Evolutionary conservation across 2,113 vertebrate species (phyloP).

Genomic region (Vidua macroura): DNA sequence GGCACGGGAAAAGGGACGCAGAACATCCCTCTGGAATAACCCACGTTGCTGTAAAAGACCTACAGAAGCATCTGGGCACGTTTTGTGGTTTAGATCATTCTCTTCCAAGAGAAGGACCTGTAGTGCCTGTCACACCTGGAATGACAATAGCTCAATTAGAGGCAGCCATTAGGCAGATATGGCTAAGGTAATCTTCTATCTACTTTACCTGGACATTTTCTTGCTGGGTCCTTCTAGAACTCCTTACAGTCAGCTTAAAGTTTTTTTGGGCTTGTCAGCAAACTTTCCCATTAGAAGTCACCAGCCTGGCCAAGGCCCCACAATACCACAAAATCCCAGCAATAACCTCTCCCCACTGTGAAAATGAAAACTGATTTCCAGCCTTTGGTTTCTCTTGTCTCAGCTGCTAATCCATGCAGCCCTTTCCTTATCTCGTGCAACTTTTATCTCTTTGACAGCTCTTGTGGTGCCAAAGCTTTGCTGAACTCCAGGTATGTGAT

Average conservation of each 20-base stretch:
- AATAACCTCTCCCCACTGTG: background rate
- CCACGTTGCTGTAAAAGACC: fast-evolving
- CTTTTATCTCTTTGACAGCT: background rate
- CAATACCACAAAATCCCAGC: background rate
- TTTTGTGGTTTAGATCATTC: background rate
- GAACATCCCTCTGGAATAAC: background rate
- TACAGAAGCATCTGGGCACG: background rate
- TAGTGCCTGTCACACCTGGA: background rate
- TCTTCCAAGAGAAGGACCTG: background rate
- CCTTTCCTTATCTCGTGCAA: background rate
- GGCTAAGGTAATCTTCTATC: conserved; percentile 45
- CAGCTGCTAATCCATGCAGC: background rate
- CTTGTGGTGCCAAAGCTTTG: background rate
- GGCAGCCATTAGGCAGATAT: conserved; percentile 22
- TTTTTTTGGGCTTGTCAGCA: conserved; percentile 13
- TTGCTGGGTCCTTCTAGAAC: background rate
- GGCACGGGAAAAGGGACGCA: background rate
- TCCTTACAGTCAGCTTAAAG: conserved; percentile 25
- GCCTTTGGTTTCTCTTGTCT: background rate
- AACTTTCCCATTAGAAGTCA: background rate
- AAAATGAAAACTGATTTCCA: background rate
- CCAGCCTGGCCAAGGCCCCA: background rate
- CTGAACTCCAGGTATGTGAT: background rate
- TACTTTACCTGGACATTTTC: background rate
- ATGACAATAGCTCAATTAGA: conserved; percentile 44